Conservation (phyloP, 2,113 vertebrate genomes). For the Conger conger region DNA sequence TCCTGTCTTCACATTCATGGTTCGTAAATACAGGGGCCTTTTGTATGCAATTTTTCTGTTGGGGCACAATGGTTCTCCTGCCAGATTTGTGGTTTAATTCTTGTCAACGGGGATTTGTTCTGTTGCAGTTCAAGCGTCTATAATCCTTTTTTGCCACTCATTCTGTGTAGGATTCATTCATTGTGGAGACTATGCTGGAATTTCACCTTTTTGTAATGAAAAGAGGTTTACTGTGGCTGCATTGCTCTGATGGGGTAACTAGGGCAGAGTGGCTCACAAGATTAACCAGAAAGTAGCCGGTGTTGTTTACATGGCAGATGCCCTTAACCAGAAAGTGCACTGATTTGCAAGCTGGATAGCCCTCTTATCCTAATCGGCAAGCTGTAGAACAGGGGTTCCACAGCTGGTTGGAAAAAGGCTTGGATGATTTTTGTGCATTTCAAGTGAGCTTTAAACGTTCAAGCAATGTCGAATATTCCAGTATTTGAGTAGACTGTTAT, state of each 20-base stretch:
- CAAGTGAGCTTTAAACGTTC: not conserved
- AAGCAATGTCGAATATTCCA: not conserved
- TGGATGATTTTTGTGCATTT: not conserved
- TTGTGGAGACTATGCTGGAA: slow-evolving; percentile 36
- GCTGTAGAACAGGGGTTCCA: too few relatives aligned
- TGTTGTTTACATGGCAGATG: slow-evolving; percentile 5
- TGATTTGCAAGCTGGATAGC: not conserved
- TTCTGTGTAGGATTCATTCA: slow-evolving; percentile 17
- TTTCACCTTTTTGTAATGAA: slow-evolving; percentile 33
- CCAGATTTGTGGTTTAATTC: slow-evolving; percentile 49
- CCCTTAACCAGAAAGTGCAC: not conserved
- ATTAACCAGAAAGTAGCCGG: slow-evolving; percentile 14
- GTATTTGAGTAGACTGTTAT: too few relatives aligned
- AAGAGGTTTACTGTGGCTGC: slow-evolving; percentile 16
- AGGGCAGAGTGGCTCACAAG: slow-evolving; percentile 22
- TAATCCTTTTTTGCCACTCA: slow-evolving; percentile 55
- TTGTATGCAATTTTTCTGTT: slow-evolving; percentile 43
- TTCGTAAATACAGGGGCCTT: slow-evolving; percentile 29
- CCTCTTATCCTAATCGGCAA: not conserved
- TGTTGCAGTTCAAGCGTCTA: slow-evolving; percentile 53
- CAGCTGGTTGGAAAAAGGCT: not conserved
- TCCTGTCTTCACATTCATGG: slow-evolving; percentile 22
- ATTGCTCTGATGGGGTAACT: slow-evolving; percentile 39
- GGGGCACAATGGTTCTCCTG: slow-evolving; percentile 48
- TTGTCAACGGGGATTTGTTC: slow-evolving; percentile 46